Evolutionary conservation across 1,140 invertebrate species (phyloP).

Genomic region (Pseudomyrmex dendroicus): DNA sequence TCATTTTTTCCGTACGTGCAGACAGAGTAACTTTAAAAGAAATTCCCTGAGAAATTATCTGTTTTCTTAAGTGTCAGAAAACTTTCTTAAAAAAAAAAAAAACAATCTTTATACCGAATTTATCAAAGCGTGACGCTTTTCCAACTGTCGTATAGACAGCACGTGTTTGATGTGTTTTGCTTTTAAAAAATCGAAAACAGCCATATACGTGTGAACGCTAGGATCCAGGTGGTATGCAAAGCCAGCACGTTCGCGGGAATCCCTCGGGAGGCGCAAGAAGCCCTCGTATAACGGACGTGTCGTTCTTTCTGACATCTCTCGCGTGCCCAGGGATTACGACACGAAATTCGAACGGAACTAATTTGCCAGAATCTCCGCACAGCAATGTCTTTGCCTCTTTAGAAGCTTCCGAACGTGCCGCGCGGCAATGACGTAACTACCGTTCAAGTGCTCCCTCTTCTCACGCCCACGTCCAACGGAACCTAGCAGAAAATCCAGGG

Average conservation of each 20-base stretch:
- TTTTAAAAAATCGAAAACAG: constrained; percentile 35
- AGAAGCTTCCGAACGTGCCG: constrained; percentile 4
- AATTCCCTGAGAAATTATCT: too few relatives aligned
- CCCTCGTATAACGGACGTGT: neutral
- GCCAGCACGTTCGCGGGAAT: constrained; percentile 40
- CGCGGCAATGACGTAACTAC: constrained; percentile 29
- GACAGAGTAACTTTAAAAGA: too few relatives aligned
- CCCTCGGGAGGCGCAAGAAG: neutral
- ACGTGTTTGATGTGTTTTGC: constrained; percentile 20
- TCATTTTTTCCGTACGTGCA: too few relatives aligned
- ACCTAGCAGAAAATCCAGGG: neutral
- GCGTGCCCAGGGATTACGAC: constrained; percentile 40
- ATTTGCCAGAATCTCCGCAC: constrained; percentile 28
- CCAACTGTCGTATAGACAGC: too few relatives aligned
- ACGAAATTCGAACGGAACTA: constrained; percentile 54
- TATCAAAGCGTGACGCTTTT: too few relatives aligned
- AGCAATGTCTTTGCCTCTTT: neutral
- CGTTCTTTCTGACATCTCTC: constrained; percentile 47
- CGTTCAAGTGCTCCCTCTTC: constrained; percentile 5
- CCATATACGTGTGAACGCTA: constrained; percentile 1
- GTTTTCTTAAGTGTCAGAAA: too few relatives aligned
- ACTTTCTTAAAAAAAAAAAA: too few relatives aligned
- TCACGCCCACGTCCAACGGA: neutral
- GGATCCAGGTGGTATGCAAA: constrained; percentile 28
- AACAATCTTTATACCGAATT: too few relatives aligned